Conservation (phyloP, 1,140 invertebrate species). For the Anastrepha ludens region DNA sequence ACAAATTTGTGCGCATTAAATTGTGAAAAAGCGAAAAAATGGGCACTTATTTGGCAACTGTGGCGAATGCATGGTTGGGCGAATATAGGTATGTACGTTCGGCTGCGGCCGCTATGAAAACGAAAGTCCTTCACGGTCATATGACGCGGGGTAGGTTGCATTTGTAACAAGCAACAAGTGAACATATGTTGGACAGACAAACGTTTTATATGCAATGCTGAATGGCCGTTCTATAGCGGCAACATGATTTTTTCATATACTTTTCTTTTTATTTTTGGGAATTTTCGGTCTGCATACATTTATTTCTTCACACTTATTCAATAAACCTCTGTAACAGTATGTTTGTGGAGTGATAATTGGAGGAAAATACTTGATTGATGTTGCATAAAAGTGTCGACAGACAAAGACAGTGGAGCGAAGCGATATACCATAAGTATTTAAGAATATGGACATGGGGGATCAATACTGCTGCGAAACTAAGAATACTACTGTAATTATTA, state of each 20-base stretch:
- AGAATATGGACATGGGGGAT: neutral
- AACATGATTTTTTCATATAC: neutral
- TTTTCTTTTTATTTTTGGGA: neutral
- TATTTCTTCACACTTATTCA: neutral
- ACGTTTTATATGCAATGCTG: neutral
- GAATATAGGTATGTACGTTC: no score
- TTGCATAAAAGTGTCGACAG: neutral
- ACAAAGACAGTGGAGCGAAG: neutral
- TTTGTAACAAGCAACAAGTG: constrained; percentile 10
- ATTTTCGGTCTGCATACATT: neutral
- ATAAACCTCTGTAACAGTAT: neutral
- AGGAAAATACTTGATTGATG: constrained; percentile 4
- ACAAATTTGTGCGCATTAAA: neutral
- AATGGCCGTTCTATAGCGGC: neutral
- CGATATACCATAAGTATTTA: neutral
- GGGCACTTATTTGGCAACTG: neutral
- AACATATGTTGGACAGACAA: neutral
- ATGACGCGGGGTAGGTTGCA: neutral
- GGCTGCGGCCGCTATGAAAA: neutral
- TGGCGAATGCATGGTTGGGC: neutral
- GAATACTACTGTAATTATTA: no score
- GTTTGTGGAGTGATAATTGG: neutral
- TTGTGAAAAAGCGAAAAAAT: constrained; percentile 1
- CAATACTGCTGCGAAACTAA: no score
- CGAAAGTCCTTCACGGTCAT: neutral